phyloP scores from a whole-genome alignment of 2,888 invertebrate species.

The Eugnorisma glareosa region DNA sequence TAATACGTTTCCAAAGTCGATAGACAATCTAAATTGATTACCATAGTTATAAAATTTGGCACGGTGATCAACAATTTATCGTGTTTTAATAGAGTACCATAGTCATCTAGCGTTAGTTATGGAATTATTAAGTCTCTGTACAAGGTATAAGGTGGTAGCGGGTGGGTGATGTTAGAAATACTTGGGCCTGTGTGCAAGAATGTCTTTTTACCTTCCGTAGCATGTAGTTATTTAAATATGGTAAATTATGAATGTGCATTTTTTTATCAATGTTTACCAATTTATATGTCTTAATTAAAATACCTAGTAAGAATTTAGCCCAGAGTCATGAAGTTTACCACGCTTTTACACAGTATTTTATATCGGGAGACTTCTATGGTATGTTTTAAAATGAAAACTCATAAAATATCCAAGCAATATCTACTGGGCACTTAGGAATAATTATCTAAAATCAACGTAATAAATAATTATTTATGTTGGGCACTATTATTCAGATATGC shows the following conservation, averaged over 20 bases:
- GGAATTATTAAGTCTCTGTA: constrained; percentile 69
- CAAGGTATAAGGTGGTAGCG: constrained; percentile 52
- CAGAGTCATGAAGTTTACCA: not conserved
- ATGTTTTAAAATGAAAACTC: too few relatives aligned
- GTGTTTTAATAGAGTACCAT: constrained; percentile 75
- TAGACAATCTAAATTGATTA: constrained; percentile 46
- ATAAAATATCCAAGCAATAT: not conserved
- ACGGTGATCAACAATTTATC: constrained; percentile 71
- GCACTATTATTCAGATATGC: not conserved
- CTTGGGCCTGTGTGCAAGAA: not conserved
- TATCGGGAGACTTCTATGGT: not conserved
- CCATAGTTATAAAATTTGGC: constrained; percentile 58
- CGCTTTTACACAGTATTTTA: not conserved
- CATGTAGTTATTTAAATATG: not conserved
- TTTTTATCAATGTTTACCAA: not conserved
- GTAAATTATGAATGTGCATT: not conserved
- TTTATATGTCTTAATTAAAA: not conserved
- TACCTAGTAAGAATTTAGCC: not conserved
- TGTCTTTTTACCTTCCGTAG: not conserved
- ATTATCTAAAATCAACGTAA: not conserved
- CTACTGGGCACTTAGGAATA: not conserved
- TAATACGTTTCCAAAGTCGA: constrained; percentile 21
- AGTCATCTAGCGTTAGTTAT: constrained; percentile 75
- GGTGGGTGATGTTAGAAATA: not conserved
- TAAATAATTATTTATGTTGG: not conserved